A percentile compares a stretch with the other conserved stretches of the same genome.
phyloP scores from a whole-genome alignment of 2,888 invertebrate genomes.

The Xestia xanthographa region DNA sequence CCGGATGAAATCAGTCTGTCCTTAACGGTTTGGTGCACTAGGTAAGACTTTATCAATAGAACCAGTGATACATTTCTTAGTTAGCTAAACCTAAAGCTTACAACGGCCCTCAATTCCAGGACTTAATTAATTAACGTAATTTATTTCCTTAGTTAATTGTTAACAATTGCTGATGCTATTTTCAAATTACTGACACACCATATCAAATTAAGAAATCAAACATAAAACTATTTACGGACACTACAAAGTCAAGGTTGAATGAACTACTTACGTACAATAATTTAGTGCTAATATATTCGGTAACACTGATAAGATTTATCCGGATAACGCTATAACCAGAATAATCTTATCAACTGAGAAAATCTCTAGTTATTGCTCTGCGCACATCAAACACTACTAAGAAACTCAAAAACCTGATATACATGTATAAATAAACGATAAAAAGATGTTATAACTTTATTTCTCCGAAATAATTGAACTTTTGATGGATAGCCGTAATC shows the following conservation, averaged over 20 bases:
- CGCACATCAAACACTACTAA: conserved; percentile 3
- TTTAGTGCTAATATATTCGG: conserved; percentile 32
- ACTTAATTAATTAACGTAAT: no score
- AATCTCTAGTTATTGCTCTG: conserved; percentile 24
- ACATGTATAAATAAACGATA: background rate
- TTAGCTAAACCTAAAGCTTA: background rate
- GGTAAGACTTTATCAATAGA: background rate
- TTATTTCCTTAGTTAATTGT: no score
- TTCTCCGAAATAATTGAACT: background rate
- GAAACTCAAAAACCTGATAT: background rate
- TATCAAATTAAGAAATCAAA: conserved; percentile 36
- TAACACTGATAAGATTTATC: conserved; percentile 23
- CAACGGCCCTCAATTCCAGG: background rate
- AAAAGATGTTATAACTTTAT: no score
- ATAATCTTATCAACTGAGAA: conserved; percentile 27
- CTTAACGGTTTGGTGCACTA: background rate
- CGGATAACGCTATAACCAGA: conserved; percentile 15
- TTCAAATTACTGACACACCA: background rate
- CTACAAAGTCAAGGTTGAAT: conserved; percentile 20
- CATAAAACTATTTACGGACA: background rate
- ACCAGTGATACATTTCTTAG: background rate
- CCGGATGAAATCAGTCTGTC: background rate
- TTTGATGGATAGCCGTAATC: background rate
- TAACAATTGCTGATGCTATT: background rate
- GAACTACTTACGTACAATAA: background rate